phyloP scores from a whole-genome alignment of 92 coral and sea anemone species.

The Porites lobata region DNA sequence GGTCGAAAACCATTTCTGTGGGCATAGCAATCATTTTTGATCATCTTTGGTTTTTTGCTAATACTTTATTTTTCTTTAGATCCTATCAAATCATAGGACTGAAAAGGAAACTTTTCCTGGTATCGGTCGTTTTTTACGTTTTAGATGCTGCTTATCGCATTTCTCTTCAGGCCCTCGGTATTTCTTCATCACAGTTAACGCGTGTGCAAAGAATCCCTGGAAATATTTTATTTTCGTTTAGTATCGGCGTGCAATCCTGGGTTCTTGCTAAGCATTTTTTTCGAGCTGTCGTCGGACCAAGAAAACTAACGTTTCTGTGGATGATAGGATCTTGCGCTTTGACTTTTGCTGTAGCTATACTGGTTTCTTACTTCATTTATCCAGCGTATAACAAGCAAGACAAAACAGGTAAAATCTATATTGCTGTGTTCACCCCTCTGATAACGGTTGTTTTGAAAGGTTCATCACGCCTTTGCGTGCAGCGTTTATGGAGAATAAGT shows the following conservation, averaged over 20 bases:
- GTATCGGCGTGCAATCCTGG: not conserved
- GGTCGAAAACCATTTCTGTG: constrained; percentile 8
- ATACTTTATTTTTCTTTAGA: not conserved
- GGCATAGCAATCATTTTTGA: not conserved
- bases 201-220: not conserved
- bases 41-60: not conserved
- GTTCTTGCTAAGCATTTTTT: not conserved
- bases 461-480: not conserved
- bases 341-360: not conserved
- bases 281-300: not conserved
- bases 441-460: constrained; percentile 8
- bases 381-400: constrained; percentile 22
- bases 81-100: not conserved
- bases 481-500: constrained; percentile 28
- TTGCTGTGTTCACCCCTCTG: constrained; percentile 24
- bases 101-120: not conserved
- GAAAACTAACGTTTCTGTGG: not conserved
- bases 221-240: not conserved
- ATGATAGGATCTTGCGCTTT: not conserved
- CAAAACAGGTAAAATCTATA: constrained; percentile 3
- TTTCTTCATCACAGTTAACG: constrained; percentile 1
- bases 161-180: not conserved
- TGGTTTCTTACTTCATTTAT: not conserved
- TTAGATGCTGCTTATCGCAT: constrained; percentile 15
- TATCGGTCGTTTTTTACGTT: not conserved